These are phyloP conservation scores for Apamea epomidion DNA, from an alignment of 2,888 invertebrate genomes.

Conservation along the genomic window DNA sequence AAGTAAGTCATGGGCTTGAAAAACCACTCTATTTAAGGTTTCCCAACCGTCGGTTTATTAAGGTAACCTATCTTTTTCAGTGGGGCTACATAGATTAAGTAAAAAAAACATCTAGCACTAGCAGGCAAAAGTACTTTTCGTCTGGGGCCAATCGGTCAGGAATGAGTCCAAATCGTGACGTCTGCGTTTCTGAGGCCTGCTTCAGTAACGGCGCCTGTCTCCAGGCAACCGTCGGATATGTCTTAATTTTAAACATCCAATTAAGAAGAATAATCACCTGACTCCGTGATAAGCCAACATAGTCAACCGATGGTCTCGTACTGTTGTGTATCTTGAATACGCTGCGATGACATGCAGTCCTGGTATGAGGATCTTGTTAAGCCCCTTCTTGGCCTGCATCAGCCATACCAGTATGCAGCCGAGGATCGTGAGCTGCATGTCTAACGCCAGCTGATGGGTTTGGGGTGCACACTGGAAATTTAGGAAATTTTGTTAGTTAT, in stretches of 20 bases:
- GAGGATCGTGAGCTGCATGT: conserved; percentile 93
- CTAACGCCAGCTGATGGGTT: conserved; percentile 93
- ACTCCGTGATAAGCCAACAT: conserved; percentile 93
- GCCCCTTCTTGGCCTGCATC: conserved; percentile 88
- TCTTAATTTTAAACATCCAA: neutral
- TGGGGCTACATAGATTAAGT: neutral
- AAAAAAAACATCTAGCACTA: neutral
- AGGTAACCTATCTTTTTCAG: neutral
- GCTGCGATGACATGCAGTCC: conserved; percentile 90
- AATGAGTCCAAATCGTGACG: neutral
- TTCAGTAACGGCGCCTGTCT: neutral
- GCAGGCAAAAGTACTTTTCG: neutral
- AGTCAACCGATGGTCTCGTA: conserved; percentile 91
- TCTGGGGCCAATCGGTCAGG: neutral
- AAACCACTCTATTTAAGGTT: neutral
- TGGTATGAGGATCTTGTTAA: conserved; percentile 90
- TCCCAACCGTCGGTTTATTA: neutral
- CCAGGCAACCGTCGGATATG: no score
- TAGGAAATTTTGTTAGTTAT: neutral
- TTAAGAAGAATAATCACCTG: conserved; percentile 80
- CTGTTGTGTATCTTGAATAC: conserved; percentile 91
- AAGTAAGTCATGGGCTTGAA: neutral
- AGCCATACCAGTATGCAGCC: conserved; percentile 92
- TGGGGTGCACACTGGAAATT: conserved; percentile 93
- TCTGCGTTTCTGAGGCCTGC: no score